Base-by-base conservation (phyloP, 2,797 vertebrate species). In the Tenualosa thibaudeaui region DNA sequence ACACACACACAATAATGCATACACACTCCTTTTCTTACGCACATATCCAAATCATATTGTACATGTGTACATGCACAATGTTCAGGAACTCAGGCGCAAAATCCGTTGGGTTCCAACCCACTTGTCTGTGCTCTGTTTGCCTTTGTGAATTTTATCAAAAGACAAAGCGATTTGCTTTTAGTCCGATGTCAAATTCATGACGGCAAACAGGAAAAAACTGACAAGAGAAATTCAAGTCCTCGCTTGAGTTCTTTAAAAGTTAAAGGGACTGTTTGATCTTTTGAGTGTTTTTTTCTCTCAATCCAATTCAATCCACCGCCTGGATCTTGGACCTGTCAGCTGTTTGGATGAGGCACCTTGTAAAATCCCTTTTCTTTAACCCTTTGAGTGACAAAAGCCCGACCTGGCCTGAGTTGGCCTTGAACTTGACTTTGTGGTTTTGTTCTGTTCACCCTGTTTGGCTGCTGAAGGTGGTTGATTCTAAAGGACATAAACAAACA, bases 401-500 rank as follows among this genome's bases (percentile, higher is more conserved):
- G 83, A 87, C 88, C 88, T 90, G 89, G 86, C 92, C 81, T 81
- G 87, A 85, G 85, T 37, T 71, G 62, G 13, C 62, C 10, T 68
- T 6, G 3, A 15, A 6, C 4, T 9, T 31, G 62, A 71, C 65
- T 26, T 71, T 31, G 65, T 31, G 65, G 37, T 13, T 71, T 50
- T 10, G 12, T 31, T 71, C 65, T 71, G 87, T 90, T 86, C 83
- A 54, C 83, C 89, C 84, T 85, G 92, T 93, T 94, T 93, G 92
- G 91, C 90, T 95, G 94, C 94, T 94, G 93, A 93, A 94, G 94
- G 93, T 94, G 94, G 95, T 95, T 93, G 93, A 95, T 94, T 95
- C 94, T 93, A 90, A 54, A 2, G 86, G 5, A 37, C 54, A 49
- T 46, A 10, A 19, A 9, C 43, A 3, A 40, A 53, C 24, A 58